phyloP scores from a whole-genome alignment of 2,113 vertebrate species.

The Clinocottus analis region DNA sequence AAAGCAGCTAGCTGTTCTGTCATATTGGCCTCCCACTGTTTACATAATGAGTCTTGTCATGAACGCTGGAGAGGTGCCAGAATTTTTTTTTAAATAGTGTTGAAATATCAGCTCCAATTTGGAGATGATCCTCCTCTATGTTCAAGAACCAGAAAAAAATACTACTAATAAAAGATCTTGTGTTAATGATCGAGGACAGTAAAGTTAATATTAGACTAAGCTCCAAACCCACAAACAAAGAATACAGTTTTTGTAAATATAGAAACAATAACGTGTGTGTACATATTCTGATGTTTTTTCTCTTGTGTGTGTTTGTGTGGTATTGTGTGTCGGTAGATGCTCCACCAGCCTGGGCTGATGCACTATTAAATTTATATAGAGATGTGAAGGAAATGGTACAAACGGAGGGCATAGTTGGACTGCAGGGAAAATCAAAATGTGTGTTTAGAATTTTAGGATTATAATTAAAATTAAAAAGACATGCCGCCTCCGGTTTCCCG shows the following conservation, averaged over 20 bases:
- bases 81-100: not conserved
- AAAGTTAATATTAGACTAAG: not conserved
- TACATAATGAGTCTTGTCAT: not conserved
- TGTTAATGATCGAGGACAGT: not conserved
- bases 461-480: not conserved
- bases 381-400: constrained; percentile 17
- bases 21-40: not conserved
- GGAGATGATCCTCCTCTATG: not conserved
- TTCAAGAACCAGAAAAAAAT: not conserved
- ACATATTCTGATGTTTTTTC: not conserved
- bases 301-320: rapidly evolving
- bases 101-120: constrained; percentile 3
- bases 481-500: not conserved
- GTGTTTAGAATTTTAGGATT: not conserved
- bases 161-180: not conserved
- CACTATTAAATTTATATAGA: not conserved
- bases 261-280: not conserved
- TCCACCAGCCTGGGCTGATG: not conserved
- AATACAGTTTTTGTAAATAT: constrained; percentile 16
- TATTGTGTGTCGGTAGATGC: not conserved
- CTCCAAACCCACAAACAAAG: not conserved
- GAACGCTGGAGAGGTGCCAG: constrained; percentile 9
- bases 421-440: not conserved
- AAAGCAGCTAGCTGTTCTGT: not conserved
- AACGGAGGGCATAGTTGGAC: not conserved